Evolutionary conservation across 2,113 vertebrate species (phyloP).

Genomic region (Catharus minimus): DNA sequence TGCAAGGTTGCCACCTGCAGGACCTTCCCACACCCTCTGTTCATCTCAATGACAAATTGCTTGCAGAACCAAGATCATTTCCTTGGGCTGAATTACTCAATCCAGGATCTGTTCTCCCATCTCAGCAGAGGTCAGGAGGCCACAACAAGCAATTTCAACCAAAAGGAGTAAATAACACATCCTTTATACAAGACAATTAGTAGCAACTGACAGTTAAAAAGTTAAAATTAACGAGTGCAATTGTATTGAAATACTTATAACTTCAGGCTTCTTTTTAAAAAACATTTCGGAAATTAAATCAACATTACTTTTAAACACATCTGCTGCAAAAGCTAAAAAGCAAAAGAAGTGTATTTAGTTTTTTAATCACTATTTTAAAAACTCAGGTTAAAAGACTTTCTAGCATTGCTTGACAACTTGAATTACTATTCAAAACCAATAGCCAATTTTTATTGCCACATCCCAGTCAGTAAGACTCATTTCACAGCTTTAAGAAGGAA

Average conservation of each 20-base stretch:
- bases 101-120: neutral
- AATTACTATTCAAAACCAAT: neutral
- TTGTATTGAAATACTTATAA: neutral
- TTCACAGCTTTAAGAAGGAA: neutral
- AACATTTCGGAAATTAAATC: neutral
- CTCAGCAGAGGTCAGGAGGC: neutral
- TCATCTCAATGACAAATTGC: neutral
- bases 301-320: neutral
- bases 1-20: slow-evolving; percentile 55
- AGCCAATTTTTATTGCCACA: neutral
- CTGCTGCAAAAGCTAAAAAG: neutral
- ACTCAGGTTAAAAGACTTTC: neutral
- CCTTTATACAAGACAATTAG: neutral
- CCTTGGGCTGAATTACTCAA: accelerated
- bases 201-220: neutral
- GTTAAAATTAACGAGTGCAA: neutral
- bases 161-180: neutral
- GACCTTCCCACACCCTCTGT: neutral
- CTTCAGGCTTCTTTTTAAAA: neutral
- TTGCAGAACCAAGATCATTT: neutral
- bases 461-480: neutral
- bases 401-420: neutral
- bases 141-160: neutral
- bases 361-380: neutral
- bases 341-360: neutral